These are phyloP conservation scores for Capitulum mitella DNA, from an alignment of 2,888 invertebrate genomes.

Conservation along the genomic window DNA sequence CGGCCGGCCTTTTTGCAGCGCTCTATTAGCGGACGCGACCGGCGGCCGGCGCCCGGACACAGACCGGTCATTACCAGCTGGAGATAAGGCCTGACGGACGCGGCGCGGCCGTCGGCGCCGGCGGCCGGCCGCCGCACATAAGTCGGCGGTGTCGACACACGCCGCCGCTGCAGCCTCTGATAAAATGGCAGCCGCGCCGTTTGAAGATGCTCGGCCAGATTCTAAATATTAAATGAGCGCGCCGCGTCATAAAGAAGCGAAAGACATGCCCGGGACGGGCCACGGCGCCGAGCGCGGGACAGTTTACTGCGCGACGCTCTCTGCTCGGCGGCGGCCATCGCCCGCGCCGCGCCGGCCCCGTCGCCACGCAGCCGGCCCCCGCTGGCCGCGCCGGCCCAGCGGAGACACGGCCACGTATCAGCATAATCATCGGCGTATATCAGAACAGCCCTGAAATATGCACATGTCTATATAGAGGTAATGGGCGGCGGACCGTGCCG, in stretches of 20 bases:
- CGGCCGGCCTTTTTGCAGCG: constrained; percentile 19
- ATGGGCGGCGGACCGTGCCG: not conserved
- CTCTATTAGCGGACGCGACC: not conserved
- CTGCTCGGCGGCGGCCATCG: not conserved
- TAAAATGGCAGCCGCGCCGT: not conserved
- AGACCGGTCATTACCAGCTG: not conserved
- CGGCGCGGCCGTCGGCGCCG: not conserved
- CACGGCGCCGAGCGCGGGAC: not conserved
- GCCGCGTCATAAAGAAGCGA: not conserved
- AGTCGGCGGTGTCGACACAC: not conserved
- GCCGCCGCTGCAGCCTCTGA: not conserved
- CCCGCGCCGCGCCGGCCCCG: no score
- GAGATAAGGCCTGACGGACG: constrained; percentile 2
- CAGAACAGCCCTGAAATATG: not conserved
- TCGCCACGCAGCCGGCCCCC: no score
- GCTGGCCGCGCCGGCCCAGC: no score
- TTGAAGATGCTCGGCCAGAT: not conserved
- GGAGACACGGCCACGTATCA: not conserved
- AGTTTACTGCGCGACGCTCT: not conserved
- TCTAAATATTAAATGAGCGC: not conserved
- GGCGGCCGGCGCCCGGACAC: not conserved
- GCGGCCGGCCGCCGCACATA: not conserved
- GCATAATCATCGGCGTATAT: not conserved
- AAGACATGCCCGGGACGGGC: not conserved
- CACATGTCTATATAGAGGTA: not conserved